Evolutionary conservation across 2,888 invertebrate species (phyloP).

Genomic region (Pristionchus exspectatus): DNA sequence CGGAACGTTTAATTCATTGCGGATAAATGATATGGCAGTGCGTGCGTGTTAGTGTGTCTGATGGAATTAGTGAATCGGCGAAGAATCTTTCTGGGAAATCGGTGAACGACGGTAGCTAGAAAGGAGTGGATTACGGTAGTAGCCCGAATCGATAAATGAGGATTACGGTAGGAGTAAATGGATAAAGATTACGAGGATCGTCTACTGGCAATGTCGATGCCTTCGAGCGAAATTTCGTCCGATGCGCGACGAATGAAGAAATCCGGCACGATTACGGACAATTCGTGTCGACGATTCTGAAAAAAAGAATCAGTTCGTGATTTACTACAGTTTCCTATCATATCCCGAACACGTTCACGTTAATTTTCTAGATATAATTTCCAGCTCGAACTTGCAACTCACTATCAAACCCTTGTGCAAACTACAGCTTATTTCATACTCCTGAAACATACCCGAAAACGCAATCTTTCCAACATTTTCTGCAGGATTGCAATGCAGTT

Average conservation of each 20-base stretch:
- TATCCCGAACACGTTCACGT: too few relatives aligned
- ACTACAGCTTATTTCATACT: too few relatives aligned
- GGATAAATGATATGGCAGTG: constrained; percentile 35
- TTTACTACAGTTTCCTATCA: background rate
- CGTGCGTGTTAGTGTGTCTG: background rate
- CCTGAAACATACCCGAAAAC: background rate
- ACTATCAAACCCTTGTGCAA: too few relatives aligned
- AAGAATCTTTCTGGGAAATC: constrained; percentile 28
- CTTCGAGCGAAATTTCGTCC: constrained; percentile 55
- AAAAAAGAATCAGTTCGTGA: background rate
- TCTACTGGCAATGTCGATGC: constrained; percentile 46
- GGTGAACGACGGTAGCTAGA: constrained; percentile 45
- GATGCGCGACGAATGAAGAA: constrained; percentile 67
- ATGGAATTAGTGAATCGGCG: constrained; percentile 11
- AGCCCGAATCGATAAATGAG: background rate
- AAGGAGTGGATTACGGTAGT: background rate
- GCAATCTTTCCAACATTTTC: background rate
- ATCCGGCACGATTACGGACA: constrained; percentile 67
- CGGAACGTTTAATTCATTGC: background rate
- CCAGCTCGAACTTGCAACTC: too few relatives aligned
- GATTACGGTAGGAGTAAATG: background rate
- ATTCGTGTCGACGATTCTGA: constrained; percentile 60
- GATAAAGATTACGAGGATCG: constrained; percentile 43
- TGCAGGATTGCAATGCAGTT: too few relatives aligned
- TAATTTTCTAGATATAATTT: too few relatives aligned